Percentiles rank a stretch among this genome's conserved stretches.
phyloP scores from a whole-genome alignment of 1,140 invertebrate genomes.

The Tyrophagus putrescentiae region DNA sequence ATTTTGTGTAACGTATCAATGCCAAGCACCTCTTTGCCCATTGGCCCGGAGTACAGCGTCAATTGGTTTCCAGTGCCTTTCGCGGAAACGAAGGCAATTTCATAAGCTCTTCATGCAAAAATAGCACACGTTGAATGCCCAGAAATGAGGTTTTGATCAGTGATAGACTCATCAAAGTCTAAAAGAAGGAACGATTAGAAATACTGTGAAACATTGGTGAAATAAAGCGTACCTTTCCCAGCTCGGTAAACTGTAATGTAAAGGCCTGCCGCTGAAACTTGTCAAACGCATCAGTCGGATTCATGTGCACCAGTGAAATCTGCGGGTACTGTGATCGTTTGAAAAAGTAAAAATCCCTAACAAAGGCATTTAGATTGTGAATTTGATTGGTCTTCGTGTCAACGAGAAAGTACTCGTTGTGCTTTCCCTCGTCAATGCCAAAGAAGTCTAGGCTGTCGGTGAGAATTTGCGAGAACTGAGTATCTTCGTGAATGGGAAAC shows the following conservation, averaged over 20 bases:
- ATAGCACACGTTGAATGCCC: slow-evolving; percentile 88
- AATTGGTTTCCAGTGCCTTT: slow-evolving; percentile 92
- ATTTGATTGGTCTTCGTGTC: slow-evolving; percentile 97
- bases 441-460: slow-evolving; percentile 94
- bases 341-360: slow-evolving; percentile 96
- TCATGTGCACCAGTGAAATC: slow-evolving; percentile 82
- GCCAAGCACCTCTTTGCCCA: slow-evolving; percentile 81
- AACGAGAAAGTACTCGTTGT: slow-evolving; percentile 80
- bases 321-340: slow-evolving; percentile 96
- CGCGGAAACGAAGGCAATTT: slow-evolving; percentile 95
- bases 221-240: slow-evolving; percentile 83
- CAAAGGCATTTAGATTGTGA: slow-evolving; percentile 80
- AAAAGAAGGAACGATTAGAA: background rate
- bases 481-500: slow-evolving; percentile 96
- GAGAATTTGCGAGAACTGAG: slow-evolving; percentile 87
- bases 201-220: background rate
- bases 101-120: slow-evolving; percentile 95
- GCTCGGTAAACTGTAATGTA: slow-evolving; percentile 86
- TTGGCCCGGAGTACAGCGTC: slow-evolving; percentile 73
- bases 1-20: slow-evolving; percentile 95
- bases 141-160: slow-evolving; percentile 34
- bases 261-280: slow-evolving; percentile 83
- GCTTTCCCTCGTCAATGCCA: slow-evolving; percentile 74
- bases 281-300: slow-evolving; percentile 73
- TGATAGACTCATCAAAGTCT: slow-evolving; percentile 28